Evolutionary conservation across 2,888 invertebrate species (phyloP), one percentile per base, ranked within the genome.

Genomic region (Nomada flava): DNA sequence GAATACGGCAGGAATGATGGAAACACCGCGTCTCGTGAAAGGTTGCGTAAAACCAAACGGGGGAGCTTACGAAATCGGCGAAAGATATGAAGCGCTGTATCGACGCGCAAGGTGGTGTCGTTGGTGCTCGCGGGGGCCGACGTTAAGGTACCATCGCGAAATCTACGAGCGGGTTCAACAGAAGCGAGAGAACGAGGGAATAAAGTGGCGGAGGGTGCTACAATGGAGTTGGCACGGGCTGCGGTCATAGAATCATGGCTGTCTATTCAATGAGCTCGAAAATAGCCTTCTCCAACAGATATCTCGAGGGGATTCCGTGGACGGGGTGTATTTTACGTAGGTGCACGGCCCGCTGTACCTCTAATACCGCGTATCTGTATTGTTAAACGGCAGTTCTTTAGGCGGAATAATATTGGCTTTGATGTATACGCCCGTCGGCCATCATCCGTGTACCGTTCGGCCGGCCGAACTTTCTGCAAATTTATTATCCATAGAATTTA

Each of bases 191-290:
- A 90, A 90, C 91, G 90, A 90, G 89, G 90, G 91, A 92, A 92
- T 92, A 91, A 92, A 93, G 91, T 90, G 90, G 88, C 84, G 86
- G 86, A 92, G 90, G 91, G 89, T 83, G 91, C 89, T 92, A 93
- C 93, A 93, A 93, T 93, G 91, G 92, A 93, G 92, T 93, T 93
- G 93, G 93, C 93, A 93, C 93, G 92, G 91, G 92, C 89, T 89
- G 90, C 86, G 92, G 92, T 93, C 93, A 92, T 93, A 92, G 93
- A 93, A 93, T 93, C 93, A 92, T 93, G 91, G 92, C 93, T 92
- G 93, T 93, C 93, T 93, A 93, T 93, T 93, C 93, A 93, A 93
- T 93, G 93, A 93, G 93, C 93, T 93, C 88, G 93, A 93, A 93
- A 93, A 93, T 93, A 92, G 93, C 91, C 91, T 92, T 90, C 91